A percentile compares a stretch with the other conserved stretches of the same genome.
Conservation (phyloP, 2,797 vertebrate genomes). For the Psittacula echo region DNA sequence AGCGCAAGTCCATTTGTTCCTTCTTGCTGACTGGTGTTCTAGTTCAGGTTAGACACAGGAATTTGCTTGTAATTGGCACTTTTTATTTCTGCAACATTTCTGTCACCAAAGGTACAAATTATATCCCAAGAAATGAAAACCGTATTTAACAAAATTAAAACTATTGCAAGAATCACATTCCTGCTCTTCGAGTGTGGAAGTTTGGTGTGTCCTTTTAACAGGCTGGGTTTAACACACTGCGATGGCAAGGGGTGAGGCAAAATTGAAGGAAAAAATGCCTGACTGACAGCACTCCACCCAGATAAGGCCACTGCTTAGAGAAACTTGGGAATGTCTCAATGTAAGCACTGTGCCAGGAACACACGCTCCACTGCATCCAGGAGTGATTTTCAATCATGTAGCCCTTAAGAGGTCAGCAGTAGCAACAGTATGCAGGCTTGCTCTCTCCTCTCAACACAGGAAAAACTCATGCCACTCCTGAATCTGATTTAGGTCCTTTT, state of each 20-base stretch:
- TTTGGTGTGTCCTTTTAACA: neutral
- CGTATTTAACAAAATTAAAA: neutral
- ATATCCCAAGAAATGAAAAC: neutral
- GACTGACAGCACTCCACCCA: conserved; percentile 60
- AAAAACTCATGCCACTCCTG: conserved; percentile 54
- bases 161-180: neutral
- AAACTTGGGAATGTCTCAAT: conserved; percentile 46
- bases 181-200: neutral
- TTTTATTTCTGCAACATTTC: neutral
- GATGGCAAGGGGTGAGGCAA: conserved; percentile 25
- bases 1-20: neutral
- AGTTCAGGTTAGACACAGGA: neutral
- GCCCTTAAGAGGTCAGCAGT: conserved; percentile 26
- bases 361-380: conserved; percentile 1
- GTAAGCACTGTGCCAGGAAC: conserved; percentile 25
- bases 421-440: conserved; percentile 13
- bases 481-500: conserved; percentile 43
- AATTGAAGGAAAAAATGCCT: conserved; percentile 49
- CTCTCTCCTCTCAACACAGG: conserved; percentile 41
- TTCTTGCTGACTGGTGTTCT: neutral
- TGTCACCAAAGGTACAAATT: neutral
- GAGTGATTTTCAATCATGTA: conserved; percentile 40
- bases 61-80: neutral
- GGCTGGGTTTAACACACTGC: neutral
- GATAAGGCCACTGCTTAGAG: conserved; percentile 47